Evolutionary conservation across 1,140 invertebrate genomes (phyloP).

Genomic region (Drosophila kurseongensis): DNA sequence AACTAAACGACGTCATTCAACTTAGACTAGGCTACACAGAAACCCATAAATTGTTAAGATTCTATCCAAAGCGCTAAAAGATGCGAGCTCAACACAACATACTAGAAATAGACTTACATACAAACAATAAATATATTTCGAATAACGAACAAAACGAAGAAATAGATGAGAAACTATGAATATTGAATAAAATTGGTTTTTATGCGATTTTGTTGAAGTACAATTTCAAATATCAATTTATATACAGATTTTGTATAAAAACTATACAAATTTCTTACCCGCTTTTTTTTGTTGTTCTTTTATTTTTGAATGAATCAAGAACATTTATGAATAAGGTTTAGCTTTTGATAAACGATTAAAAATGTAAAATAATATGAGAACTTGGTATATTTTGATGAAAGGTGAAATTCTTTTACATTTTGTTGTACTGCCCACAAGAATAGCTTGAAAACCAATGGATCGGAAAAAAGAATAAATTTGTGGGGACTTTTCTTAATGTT

Average conservation of each 20-base stretch:
- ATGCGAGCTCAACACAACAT: conserved; percentile 29
- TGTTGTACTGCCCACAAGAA: conserved; percentile 16
- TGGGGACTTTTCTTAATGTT: conserved; percentile 39
- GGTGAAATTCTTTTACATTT: conserved; percentile 57
- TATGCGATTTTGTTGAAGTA: conserved; percentile 23
- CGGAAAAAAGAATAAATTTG: conserved; percentile 7
- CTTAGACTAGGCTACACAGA: conserved; percentile 64
- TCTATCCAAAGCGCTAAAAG: conserved; percentile 45
- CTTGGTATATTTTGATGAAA: conserved; percentile 38
- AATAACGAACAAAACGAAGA: conserved; percentile 13
- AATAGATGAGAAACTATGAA: background rate
- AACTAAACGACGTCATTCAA: conserved; percentile 62
- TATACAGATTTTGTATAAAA: conserved; percentile 59
- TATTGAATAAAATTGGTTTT: conserved; percentile 1
- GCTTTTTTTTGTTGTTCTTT: conserved; percentile 29
- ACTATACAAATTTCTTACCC: conserved; percentile 39
- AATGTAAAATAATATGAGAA: conserved; percentile 48
- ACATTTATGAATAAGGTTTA: conserved; percentile 57
- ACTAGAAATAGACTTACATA: conserved; percentile 61
- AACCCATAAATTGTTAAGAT: conserved; percentile 55
- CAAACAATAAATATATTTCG: conserved; percentile 23
- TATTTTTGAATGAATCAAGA: conserved; percentile 26
- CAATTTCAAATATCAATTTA: conserved; percentile 35
- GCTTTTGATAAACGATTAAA: conserved; percentile 70
- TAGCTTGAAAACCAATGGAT: conserved; percentile 14